Conservation (phyloP, 2,888 invertebrate genomes). For the Papilio protenor region DNA sequence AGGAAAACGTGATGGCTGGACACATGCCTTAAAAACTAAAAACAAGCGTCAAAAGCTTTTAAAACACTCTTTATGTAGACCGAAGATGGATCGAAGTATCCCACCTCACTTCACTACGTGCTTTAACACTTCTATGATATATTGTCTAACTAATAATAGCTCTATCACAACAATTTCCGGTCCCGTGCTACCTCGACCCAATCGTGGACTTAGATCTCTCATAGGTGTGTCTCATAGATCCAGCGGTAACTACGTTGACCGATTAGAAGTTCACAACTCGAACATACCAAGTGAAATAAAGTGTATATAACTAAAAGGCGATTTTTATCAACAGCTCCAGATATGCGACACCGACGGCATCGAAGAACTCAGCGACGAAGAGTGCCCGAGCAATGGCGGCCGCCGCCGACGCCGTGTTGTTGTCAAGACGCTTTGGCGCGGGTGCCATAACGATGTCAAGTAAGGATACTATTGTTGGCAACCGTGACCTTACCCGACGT, state of each 20-base stretch:
- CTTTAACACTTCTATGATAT: too few relatives aligned
- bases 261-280: neutral
- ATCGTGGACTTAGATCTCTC: too few relatives aligned
- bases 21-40: neutral
- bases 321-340: slow-evolving; percentile 84
- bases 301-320: neutral
- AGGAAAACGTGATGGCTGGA: neutral
- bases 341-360: slow-evolving; percentile 91
- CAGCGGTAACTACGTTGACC: neutral
- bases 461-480: slow-evolving; percentile 59
- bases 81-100: too few relatives aligned
- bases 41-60: neutral
- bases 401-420: slow-evolving; percentile 86
- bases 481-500: neutral
- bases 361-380: slow-evolving; percentile 87
- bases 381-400: slow-evolving; percentile 86
- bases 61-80: too few relatives aligned
- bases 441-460: slow-evolving; percentile 87
- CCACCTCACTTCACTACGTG: too few relatives aligned
- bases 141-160: too few relatives aligned
- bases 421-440: slow-evolving; percentile 90
- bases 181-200: too few relatives aligned
- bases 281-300: neutral
- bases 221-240: too few relatives aligned
- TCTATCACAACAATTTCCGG: too few relatives aligned